Evolutionary conservation across 2,888 invertebrate genomes (phyloP).

Genomic region (Schizaphis graminum): DNA sequence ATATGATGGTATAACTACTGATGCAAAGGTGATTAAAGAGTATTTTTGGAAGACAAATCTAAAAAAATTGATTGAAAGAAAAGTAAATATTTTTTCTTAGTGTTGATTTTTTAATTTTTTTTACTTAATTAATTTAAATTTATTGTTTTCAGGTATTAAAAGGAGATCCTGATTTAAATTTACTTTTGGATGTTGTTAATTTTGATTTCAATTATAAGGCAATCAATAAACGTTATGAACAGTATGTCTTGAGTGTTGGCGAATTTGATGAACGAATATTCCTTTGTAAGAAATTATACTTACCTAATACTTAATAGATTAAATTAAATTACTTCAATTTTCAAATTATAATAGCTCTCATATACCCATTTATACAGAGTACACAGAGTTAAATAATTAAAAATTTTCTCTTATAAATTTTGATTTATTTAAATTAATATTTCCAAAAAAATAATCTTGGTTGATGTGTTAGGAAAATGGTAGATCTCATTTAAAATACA

Average conservation of each 20-base stretch:
- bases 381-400: background rate
- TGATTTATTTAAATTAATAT: background rate
- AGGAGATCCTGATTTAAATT: slow-evolving; percentile 81
- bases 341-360: background rate
- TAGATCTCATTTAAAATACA: background rate
- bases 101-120: background rate
- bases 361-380: background rate
- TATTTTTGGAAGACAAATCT: slow-evolving; percentile 88
- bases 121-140: background rate
- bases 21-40: slow-evolving; percentile 91
- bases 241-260: slow-evolving; percentile 89
- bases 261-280: slow-evolving; percentile 98
- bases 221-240: slow-evolving; percentile 89
- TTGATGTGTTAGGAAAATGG: background rate
- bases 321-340: background rate
- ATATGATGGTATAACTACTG: slow-evolving; percentile 82
- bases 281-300: slow-evolving; percentile 77
- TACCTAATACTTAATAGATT: background rate
- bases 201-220: slow-evolving; percentile 90
- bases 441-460: background rate
- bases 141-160: slow-evolving; percentile 76
- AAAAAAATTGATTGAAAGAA: slow-evolving; percentile 80
- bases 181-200: slow-evolving; percentile 82
- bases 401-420: background rate
- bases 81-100: slow-evolving; percentile 71